phyloP scores from a whole-genome alignment of 2,888 invertebrate species.

The Ormyrus labotus region DNA sequence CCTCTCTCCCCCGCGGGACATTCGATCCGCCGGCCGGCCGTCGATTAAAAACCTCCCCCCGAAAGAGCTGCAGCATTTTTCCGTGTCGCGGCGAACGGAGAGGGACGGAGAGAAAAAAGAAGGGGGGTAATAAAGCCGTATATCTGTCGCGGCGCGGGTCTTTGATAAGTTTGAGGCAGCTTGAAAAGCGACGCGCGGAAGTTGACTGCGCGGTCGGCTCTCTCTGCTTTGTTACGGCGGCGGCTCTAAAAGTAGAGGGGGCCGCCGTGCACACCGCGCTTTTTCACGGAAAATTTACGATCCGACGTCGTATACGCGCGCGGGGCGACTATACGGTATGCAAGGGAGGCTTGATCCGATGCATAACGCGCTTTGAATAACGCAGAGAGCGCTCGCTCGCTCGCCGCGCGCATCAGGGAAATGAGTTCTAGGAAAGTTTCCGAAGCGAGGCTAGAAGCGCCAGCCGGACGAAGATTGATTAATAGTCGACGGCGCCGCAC shows the following conservation, averaged over 20 bases:
- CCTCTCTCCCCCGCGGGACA: too few relatives aligned
- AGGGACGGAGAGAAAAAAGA: background rate
- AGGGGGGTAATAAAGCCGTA: background rate
- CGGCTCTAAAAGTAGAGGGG: background rate
- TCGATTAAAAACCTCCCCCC: too few relatives aligned
- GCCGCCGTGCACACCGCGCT: background rate
- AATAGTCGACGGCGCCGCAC: constrained; percentile 28
- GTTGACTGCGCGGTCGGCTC: constrained; percentile 1
- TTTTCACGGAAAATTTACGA: constrained; percentile 50
- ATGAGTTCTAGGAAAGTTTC: constrained; percentile 55
- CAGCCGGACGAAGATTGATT: constrained; percentile 54
- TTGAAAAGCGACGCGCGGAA: constrained; percentile 22
- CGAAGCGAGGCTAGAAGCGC: constrained; percentile 1
- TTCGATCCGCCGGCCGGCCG: too few relatives aligned
- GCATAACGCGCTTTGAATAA: constrained; percentile 52
- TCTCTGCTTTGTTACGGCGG: constrained; percentile 9
- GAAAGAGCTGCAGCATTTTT: too few relatives aligned
- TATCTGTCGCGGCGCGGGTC: background rate
- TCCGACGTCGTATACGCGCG: background rate
- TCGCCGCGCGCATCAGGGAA: constrained; percentile 51
- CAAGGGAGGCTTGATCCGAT: constrained; percentile 31
- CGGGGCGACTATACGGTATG: background rate
- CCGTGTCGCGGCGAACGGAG: background rate
- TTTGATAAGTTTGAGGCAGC: constrained; percentile 23
- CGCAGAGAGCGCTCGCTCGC: constrained; percentile 16